These are phyloP conservation scores for Physocephala rufipes DNA, from an alignment of 2,888 invertebrate species.

Conservation along the genomic window DNA sequence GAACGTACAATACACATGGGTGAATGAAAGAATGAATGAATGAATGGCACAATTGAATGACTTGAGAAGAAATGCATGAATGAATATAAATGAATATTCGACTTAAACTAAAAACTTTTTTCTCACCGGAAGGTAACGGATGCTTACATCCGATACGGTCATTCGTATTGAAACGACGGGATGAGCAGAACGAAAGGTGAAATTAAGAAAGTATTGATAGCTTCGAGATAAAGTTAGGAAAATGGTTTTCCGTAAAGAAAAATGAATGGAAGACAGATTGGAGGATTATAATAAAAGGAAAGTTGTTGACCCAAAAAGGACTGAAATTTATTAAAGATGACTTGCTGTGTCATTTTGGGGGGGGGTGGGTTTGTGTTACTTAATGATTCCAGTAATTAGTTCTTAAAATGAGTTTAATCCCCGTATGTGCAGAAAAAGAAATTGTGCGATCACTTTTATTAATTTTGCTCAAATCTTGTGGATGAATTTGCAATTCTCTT, in stretches of 20 bases:
- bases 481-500: too few relatives aligned
- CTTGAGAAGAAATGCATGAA: too few relatives aligned
- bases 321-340: neutral
- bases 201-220: slow-evolving; percentile 14
- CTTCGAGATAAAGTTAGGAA: slow-evolving; percentile 1
- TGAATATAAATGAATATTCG: neutral
- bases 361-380: too few relatives aligned
- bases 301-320: neutral
- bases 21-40: slow-evolving; percentile 1
- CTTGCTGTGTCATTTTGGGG: too few relatives aligned
- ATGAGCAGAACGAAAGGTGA: neutral
- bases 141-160: neutral
- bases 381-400: too few relatives aligned
- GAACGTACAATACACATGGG: too few relatives aligned
- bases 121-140: neutral
- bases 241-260: neutral
- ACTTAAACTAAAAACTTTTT: neutral
- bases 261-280: neutral
- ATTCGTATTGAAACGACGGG: neutral
- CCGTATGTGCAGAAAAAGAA: too few relatives aligned
- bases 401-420: too few relatives aligned
- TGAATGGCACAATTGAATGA: neutral
- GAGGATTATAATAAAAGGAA: neutral
- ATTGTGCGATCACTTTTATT: too few relatives aligned
- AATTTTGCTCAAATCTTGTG: too few relatives aligned